phyloP scores from a whole-genome alignment of 2,113 vertebrate species.

The Corapipo altera region DNA sequence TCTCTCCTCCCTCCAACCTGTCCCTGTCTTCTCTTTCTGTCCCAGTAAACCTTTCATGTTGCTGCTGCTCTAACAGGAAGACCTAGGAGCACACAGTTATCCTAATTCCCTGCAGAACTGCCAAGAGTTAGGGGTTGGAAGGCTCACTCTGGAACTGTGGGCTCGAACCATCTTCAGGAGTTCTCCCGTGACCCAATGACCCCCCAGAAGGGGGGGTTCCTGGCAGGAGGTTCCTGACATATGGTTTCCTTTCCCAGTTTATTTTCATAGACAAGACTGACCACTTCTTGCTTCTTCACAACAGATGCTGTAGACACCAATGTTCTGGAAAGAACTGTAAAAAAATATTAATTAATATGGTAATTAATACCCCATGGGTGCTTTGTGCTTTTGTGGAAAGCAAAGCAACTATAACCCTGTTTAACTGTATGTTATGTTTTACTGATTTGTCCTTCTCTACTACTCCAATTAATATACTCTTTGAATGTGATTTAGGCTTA shows the following conservation, averaged over 20 bases:
- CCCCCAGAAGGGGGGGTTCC: background rate
- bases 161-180: background rate
- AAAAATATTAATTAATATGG: background rate
- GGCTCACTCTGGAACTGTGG: background rate
- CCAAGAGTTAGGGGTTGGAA: background rate
- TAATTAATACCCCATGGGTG: background rate
- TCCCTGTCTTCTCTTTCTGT: background rate
- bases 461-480: background rate
- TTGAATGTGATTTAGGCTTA: background rate
- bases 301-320: background rate
- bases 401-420: background rate
- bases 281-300: background rate
- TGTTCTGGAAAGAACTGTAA: background rate
- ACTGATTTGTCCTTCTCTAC: background rate
- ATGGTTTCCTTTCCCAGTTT: background rate
- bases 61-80: background rate
- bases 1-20: background rate
- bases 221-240: background rate
- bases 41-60: background rate
- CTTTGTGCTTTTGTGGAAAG: constrained; percentile 4
- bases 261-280: background rate
- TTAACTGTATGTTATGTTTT: background rate
- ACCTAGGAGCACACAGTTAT: background rate
- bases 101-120: background rate
- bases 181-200: background rate